Evolutionary conservation across 2,797 vertebrate species (phyloP), one percentile per base, ranked within the genome.

Genomic region (Hemitrygon akajei): DNA sequence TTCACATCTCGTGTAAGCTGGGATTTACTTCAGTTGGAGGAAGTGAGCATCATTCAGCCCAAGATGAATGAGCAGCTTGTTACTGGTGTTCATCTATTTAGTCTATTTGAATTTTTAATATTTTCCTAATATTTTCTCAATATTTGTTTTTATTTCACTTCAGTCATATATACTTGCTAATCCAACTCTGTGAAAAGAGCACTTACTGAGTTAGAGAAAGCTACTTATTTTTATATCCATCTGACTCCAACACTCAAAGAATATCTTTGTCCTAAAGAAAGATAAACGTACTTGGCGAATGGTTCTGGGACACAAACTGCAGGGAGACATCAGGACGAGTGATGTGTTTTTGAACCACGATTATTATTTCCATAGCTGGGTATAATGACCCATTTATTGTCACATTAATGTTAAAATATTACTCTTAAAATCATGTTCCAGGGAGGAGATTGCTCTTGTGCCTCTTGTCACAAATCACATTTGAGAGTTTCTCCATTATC

Each of bases 41-140:
- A 75, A 75, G 27, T 75, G 25, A 75, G 71, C 25, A 75, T 22
- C 18, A 75, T 75, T 75, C 71, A 75, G 20, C 71, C 22, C 71
- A 4, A 60, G 58, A 63, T 60, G 82, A 60, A 86, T 86, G 82
- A n/a, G 25, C 27, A 60, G 82, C 40, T 30, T n/a, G 16, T 34
- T 89, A 34, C 60, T 89, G 86, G n/a, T 20, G 86, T 20, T 87
- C 58, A 87, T 63, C 84, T 87, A 89, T 89, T 89, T 66, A 34
- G 7, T 34, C 60, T 87, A n/a, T 34, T 66, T 66, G 60, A 66
- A 60, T 89, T 66, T 89, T 30, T 89, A 20, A 89, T 16, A 66
- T 34, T 89, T 66, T 89, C n/a, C 16, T 18, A 66, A 89, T 18
- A 89, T 20, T 89, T 89, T 89, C 86, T 10, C 30, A 66, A 89